Base-by-base conservation (phyloP, 2,797 vertebrate genomes). In the Taeniopygia guttata region DNA sequence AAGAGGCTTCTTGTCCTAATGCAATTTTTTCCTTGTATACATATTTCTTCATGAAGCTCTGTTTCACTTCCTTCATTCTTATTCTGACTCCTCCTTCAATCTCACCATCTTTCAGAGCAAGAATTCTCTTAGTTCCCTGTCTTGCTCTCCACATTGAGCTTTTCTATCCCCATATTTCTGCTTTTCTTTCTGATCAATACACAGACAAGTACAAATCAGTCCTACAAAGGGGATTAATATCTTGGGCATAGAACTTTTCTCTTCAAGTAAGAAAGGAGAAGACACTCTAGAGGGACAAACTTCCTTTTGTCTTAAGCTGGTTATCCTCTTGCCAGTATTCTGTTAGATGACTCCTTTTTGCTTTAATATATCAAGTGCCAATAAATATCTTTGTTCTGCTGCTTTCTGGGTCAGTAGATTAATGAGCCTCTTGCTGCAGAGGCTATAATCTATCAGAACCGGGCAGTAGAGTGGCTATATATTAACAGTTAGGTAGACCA, bases 321-420 rank as follows among this genome's bases (percentile, higher is more conserved):
- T 86, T 91, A 81, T 77, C 26, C 9, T 83, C 69, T 87, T 89
- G 76, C 43, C 68, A 72, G 42, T 75, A 79, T 52, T 85, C 62
- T 81, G 42, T 66, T 87, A 83, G 83, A 76, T 67, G 34, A 67
- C 42, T 93, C 29, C 16, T 83, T 84, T 85, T 78, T 84, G 34
- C 75, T 92, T 73, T 46, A 89, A 84, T 87, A 46, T 54, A 91
- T 84, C 87, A 78, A 52, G 20, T 68, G 48, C 49, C 45, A 89
- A 92, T 72, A 75, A 94, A 89, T 87, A 68, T 79, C 62, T 90
- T 92, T 66, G 43, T 51, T 92, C 56, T 4, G 7, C 49, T 78
- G 85, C 29, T 74, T 86, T 90, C 80, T 76, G 75, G 58, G 78
- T 96, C 83, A 90, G 70, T 81, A 85, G 69, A 93, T 93, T 86